These are phyloP conservation scores for Flexamia atlantica DNA, from an alignment of 2,888 invertebrate species.

Conservation along the genomic window DNA sequence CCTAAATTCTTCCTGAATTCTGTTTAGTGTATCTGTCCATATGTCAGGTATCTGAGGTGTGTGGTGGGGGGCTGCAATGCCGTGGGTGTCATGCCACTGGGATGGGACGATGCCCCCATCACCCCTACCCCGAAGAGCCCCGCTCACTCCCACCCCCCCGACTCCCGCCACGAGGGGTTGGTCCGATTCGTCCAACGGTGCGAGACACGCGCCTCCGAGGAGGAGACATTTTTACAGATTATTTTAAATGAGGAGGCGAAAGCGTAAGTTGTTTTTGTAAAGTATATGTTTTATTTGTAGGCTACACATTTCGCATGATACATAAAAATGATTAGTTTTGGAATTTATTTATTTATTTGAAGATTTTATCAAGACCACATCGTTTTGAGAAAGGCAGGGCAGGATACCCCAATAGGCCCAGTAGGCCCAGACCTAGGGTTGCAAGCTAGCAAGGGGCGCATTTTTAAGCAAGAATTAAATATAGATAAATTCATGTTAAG, in stretches of 20 bases:
- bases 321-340: too few species aligned
- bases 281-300: too few species aligned
- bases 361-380: too few species aligned
- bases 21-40: neutral
- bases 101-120: neutral
- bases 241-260: neutral
- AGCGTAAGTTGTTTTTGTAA: neutral
- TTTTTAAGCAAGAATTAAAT: too few species aligned
- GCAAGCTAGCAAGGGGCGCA: too few species aligned
- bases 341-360: too few species aligned
- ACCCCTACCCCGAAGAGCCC: neutral
- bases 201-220: neutral
- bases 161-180: neutral
- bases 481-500: too few species aligned
- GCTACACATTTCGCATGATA: too few species aligned
- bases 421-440: too few species aligned
- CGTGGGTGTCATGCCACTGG: neutral
- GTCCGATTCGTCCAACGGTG: neutral
- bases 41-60: neutral
- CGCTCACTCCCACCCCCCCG: constrained; percentile 2
- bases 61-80: neutral
- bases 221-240: neutral
- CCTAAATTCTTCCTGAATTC: too few species aligned
- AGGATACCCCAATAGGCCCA: too few species aligned
- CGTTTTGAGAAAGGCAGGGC: too few species aligned